A percentile compares a stretch with the other conserved stretches of the same genome.
Evolutionary conservation across 37 sponge, comb jelly and placozoan genomes (phyloP).

Genomic region (Halisarca cf. caerulea): DNA sequence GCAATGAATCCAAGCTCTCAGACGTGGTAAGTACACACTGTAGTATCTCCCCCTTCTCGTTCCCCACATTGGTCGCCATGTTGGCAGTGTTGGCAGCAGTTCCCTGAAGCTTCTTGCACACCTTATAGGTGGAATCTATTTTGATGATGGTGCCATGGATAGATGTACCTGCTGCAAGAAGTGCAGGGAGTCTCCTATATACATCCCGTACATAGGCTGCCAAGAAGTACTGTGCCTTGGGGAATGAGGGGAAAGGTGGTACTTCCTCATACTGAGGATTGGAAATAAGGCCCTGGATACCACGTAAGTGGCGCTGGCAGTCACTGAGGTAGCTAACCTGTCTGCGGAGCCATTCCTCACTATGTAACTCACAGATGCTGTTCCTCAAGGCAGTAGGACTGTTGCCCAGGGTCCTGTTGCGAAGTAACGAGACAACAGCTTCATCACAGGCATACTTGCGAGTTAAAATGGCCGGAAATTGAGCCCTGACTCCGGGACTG

Average conservation of each 20-base stretch:
- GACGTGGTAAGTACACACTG: conserved; percentile 26
- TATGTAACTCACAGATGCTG: conserved; percentile 2
- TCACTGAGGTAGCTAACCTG: conserved; percentile 31
- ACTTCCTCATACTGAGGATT: background rate
- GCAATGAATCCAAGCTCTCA: background rate
- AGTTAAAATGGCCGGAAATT: conserved; percentile 34
- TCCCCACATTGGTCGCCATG: conserved; percentile 63
- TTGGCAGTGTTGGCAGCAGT: conserved; percentile 26
- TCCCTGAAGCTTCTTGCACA: conserved; percentile 58
- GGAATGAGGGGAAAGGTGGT: background rate
- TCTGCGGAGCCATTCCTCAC: conserved; percentile 31
- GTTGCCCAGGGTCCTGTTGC: conserved; percentile 17
- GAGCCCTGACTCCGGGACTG: background rate
- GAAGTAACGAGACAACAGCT: conserved; percentile 21
- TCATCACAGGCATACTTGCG: conserved; percentile 15
- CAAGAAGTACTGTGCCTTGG: background rate
- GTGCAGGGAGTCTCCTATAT: conserved; percentile 28
- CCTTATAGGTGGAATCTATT: conserved; percentile 60
- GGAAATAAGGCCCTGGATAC: background rate
- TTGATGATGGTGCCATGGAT: conserved; percentile 31
- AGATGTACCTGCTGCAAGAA: conserved; percentile 34
- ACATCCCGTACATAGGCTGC: conserved; percentile 37
- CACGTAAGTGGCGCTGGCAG: conserved; percentile 23
- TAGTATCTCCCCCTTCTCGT: conserved; percentile 58
- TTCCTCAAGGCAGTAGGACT: conserved; percentile 25